Base-by-base conservation (phyloP, 1,140 invertebrate genomes). In the Oedothorax gibbosus region DNA sequence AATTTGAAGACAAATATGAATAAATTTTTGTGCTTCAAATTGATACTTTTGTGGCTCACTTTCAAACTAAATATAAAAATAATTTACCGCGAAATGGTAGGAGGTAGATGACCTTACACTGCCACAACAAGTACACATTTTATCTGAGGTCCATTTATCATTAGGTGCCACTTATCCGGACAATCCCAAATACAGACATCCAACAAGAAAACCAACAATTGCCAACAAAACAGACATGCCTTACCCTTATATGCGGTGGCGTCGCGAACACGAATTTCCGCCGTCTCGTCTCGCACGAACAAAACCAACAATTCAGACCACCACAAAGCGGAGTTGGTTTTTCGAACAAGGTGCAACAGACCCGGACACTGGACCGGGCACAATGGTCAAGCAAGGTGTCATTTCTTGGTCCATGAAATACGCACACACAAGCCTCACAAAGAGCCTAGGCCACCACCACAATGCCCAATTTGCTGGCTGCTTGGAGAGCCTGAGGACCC, bases 391-490 rank as follows among this genome's bases (percentile, higher is more conserved):
- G 81, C 62, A 84, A 75, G 81, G 81, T 84, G 72, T 84, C 72
- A 84, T 57, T 84, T 84, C 80, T 73, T n/a, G 53, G 57, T 71
- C 66, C 80, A 35, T 71, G 80, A 73, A 64, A 72, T 82, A 57
- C 15, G 18, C 57, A 15, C 57, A 35, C 62, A 65, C 64, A 20
- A 73, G 1, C 35, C 69, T 73, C 53, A 62, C 21, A 20, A 9
- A 64, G 15, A 56, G 49, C 35, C 20, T 21, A 73, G 9, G 14
- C 20, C 15, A 7, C n/a, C 49, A 62, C 57, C 72, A 84, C 81
- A 84, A 84, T 84, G 71, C 15, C 60, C 81, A 84, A 84, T 84
- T 84, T 84, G 81, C 81, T 75, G 81, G 81, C 49, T 84, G 81
- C 57, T 76, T 84, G 50, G n/a, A 35, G 12, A 64, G 20, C 9